Evolutionary conservation across 2,888 invertebrate genomes (phyloP).

Genomic region (Diachrysia chrysitis): DNA sequence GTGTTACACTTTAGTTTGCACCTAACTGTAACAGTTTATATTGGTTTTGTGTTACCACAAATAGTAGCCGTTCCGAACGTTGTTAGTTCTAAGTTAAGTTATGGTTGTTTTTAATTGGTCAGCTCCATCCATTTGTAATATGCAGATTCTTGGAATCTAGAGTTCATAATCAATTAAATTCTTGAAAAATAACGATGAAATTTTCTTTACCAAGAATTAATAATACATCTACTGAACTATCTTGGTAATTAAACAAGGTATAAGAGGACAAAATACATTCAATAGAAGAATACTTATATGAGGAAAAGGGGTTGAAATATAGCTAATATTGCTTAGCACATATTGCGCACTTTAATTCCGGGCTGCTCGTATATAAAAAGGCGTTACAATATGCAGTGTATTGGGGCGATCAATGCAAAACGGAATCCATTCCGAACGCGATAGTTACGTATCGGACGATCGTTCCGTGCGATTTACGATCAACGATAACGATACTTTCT

Average conservation of each 20-base stretch:
- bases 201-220: too few species aligned
- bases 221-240: too few species aligned
- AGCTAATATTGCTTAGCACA: conserved; percentile 19
- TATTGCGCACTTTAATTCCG: conserved; percentile 22
- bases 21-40: conserved; percentile 52
- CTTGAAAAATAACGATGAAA: too few species aligned
- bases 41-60: conserved; percentile 53
- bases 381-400: conserved; percentile 54
- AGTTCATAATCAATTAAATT: too few species aligned
- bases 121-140: conserved; percentile 2
- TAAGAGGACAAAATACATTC: neutral
- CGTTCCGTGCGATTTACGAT: conserved; percentile 72
- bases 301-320: neutral
- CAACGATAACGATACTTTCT: conserved; percentile 71
- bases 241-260: too few species aligned
- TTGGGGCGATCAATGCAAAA: conserved; percentile 62
- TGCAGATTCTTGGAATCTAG: neutral
- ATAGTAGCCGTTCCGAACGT: conserved; percentile 17
- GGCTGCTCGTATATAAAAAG: conserved; percentile 39
- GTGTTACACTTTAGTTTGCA: conserved; percentile 57
- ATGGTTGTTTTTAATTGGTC: conserved; percentile 9
- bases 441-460: conserved; percentile 63
- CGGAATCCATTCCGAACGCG: conserved; percentile 57
- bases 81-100: conserved; percentile 24
- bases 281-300: neutral